phyloP scores from a whole-genome alignment of 1,140 invertebrate genomes.

The Pissodes strobi region DNA sequence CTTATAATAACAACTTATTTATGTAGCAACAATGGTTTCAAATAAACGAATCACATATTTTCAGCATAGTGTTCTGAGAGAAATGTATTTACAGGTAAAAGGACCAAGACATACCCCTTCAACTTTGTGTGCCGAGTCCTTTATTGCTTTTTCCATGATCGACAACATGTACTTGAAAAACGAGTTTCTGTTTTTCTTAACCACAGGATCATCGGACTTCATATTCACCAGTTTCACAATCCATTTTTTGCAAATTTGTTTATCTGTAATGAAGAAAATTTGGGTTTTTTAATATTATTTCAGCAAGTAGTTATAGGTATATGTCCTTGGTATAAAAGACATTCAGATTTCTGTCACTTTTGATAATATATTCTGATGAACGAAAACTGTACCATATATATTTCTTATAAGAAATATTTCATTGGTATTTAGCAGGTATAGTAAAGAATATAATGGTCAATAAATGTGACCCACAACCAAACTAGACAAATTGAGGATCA shows the following conservation, averaged over 20 bases:
- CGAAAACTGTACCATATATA: too few species aligned
- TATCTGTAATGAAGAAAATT: slow-evolving; percentile 46
- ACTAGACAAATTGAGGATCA: too few species aligned
- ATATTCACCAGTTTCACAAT: slow-evolving; percentile 53
- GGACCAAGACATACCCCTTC: slow-evolving; percentile 37
- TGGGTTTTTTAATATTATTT: neutral
- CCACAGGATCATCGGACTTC: slow-evolving; percentile 51
- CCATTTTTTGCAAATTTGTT: slow-evolving; percentile 55
- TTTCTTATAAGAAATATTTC: too few species aligned
- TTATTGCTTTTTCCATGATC: slow-evolving; percentile 52
- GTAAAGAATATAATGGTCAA: too few species aligned
- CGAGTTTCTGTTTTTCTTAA: slow-evolving; percentile 58
- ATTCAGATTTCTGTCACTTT: too few species aligned
- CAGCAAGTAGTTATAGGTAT: neutral
- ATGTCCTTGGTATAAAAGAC: neutral
- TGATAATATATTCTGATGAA: too few species aligned
- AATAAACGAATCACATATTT: slow-evolving; percentile 30
- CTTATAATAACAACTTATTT: neutral
- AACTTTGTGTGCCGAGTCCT: slow-evolving; percentile 35
- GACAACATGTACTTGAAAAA: slow-evolving; percentile 59
- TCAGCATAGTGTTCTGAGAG: slow-evolving; percentile 33
- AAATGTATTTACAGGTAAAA: too few species aligned
- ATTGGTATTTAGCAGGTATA: too few species aligned
- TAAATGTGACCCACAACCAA: too few species aligned
- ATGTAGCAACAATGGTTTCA: neutral